Evolutionary conservation across 2,113 vertebrate genomes (phyloP).

Genomic region (Festucalex cinctus): DNA sequence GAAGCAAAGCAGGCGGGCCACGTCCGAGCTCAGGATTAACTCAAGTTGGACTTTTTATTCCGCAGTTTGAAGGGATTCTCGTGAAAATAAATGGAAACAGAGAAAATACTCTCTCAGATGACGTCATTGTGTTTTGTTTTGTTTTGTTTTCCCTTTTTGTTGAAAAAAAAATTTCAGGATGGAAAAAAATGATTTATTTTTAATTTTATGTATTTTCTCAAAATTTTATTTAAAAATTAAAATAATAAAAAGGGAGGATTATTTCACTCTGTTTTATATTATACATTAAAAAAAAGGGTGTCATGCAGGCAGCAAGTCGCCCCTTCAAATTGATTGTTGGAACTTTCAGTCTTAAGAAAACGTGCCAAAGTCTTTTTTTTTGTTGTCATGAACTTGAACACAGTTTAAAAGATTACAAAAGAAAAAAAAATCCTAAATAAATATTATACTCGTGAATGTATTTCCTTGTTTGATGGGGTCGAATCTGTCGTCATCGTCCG

Average conservation of each 20-base stretch:
- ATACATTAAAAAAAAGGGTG: slow-evolving; percentile 58
- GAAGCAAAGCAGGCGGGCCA: slow-evolving; percentile 75
- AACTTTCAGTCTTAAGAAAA: slow-evolving; percentile 72
- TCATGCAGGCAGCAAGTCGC: slow-evolving; percentile 77
- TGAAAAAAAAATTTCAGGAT: slow-evolving; percentile 64
- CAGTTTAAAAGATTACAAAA: slow-evolving; percentile 23
- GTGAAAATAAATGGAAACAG: slow-evolving; percentile 50
- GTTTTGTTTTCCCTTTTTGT: slow-evolving; percentile 50
- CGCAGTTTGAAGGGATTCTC: slow-evolving; percentile 66
- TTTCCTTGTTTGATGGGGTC: slow-evolving; percentile 97
- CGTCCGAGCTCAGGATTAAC: slow-evolving; percentile 96
- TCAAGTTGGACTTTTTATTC: slow-evolving; percentile 77
- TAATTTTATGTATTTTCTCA: slow-evolving; percentile 82
- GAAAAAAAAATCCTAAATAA: slow-evolving; percentile 74
- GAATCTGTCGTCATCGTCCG: slow-evolving; percentile 92
- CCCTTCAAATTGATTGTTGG: slow-evolving; percentile 94
- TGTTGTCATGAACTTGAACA: slow-evolving; percentile 99
- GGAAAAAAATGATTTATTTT: slow-evolving; percentile 73
- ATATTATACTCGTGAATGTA: slow-evolving; percentile 99
- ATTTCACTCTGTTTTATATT: slow-evolving; percentile 86
- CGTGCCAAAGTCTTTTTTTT: slow-evolving; percentile 80
- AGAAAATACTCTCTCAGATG: slow-evolving; percentile 71
- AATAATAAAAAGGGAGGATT: slow-evolving; percentile 69
- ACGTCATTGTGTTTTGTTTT: slow-evolving; percentile 60
- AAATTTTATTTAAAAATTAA: slow-evolving; percentile 78